Evolutionary conservation across 2,113 vertebrate genomes (phyloP), one percentile per base, ranked within the genome.

Genomic region (Bathybates hornii): DNA sequence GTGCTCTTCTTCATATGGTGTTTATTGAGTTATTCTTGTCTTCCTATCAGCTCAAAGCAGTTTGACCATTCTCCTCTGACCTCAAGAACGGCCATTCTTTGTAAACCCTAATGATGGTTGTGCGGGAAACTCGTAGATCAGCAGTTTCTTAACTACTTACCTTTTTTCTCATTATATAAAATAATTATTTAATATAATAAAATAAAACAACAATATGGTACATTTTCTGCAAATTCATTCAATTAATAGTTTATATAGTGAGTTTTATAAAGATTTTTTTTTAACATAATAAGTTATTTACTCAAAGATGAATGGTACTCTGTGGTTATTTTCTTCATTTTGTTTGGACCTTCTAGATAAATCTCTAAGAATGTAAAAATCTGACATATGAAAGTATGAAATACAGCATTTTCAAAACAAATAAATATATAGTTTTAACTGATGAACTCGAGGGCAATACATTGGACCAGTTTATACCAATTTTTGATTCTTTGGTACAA

Each of bases 311-410:
- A 41, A 21, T 41, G 19, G 0, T 38, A 38, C 61, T 66, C 1
- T 66, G 3, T 66, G 61, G 34, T 68, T 38, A 38, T 68, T 41
- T 68, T 68, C 63, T 38, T 38, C 34, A 13, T 68, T 68, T 68
- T 1, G 19, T 41, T 68, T 38, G 11, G 19, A 21, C 19, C 34
- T 5, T 68, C 1, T 21, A 8, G 34, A 21, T 13, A 68, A 66
- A 68, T 21, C 19, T 66, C 19, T 41, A 68, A 38, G 34, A 68
- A 68, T 8, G 34, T 41, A 68, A 41, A 68, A 8, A 0, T 68
- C 0, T 66, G 32, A 66, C 61, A 66, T 66, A 0, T 66, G 0
- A 63, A 63, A 34, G 34, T 21, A 68, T 68, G 34, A 68, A 68
- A 38, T 66, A 0, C 1, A n/a, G 32, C 61, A 63, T 36, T 66